Percentiles rank a stretch among this genome's conserved stretches.
These are phyloP conservation scores for Parnassius smintheus DNA, from an alignment of 2,888 invertebrate species.

Conservation along the genomic window DNA sequence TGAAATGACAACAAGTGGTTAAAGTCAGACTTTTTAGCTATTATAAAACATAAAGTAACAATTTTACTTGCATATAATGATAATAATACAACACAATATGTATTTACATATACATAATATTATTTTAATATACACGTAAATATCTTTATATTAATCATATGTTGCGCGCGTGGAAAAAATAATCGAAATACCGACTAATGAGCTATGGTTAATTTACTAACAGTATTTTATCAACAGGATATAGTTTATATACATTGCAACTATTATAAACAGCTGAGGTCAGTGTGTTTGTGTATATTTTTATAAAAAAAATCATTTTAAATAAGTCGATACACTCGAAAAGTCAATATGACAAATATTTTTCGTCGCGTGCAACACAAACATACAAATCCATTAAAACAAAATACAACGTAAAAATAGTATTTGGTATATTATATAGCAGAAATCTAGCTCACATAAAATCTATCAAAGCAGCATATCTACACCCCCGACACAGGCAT, in stretches of 20 bases:
- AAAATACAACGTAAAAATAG: conserved; percentile 80
- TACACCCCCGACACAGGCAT: conserved; percentile 72
- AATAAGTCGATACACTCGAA: no score
- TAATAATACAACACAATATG: conserved; percentile 75
- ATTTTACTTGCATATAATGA: conserved; percentile 74
- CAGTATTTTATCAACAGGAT: conserved; percentile 4
- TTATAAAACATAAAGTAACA: conserved; percentile 73
- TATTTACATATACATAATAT: conserved; percentile 80
- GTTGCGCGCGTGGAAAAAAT: conserved; percentile 40
- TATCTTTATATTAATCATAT: conserved; percentile 67
- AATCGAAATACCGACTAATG: conserved; percentile 35
- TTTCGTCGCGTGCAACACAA: conserved; percentile 43
- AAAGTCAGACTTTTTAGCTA: conserved; percentile 79
- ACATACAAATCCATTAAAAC: conserved; percentile 70
- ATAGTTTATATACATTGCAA: neutral
- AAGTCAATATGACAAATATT: conserved; percentile 32
- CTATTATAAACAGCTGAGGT: neutral
- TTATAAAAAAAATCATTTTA: neutral
- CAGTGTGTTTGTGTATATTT: neutral
- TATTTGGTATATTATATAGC: conserved; percentile 80
- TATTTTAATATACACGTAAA: conserved; percentile 73
- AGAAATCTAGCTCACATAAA: conserved; percentile 77
- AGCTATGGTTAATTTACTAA: conserved; percentile 11
- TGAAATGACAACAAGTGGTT: conserved; percentile 72
- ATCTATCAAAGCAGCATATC: conserved; percentile 70